Evolutionary conservation across 2,113 vertebrate genomes (phyloP), one percentile per base, ranked within the genome.

Genomic region (Merops nubicus): DNA sequence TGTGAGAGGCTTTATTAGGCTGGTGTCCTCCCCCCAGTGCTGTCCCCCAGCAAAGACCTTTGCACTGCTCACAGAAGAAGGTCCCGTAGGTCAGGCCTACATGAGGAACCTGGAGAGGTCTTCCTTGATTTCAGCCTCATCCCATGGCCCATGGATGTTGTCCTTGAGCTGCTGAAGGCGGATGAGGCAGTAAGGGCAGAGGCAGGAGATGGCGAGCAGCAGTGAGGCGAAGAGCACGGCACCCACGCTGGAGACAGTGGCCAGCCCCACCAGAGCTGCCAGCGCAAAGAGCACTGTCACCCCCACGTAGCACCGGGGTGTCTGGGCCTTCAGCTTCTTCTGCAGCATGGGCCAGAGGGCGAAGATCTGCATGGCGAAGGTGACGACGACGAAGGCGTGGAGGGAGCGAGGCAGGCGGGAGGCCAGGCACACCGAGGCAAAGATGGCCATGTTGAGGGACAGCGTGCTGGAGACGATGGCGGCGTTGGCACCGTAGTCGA

Each of bases 101-200:
- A 96, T 98, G 67, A 99, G 98, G 94, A 99, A 99, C 88, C 94
- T 98, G 75, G 98, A 98, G 47, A 99, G 98, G 87, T 99, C 99
- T 94, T 99, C 99, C 20, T 98, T 99, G 96, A 99, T 99, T 96
- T 99, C 99, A 3, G 99, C 99, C 96, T 99, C 99, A 3, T 99
- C 99, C 99, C 99, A 99, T 0, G 99, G 99, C 20, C 99, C 99
- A 0, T 99, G 99, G 86, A 99, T 99, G 95, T 99, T 99, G 98
- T 99, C 99, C 94, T 99, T 99, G 94, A 99, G 99, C 82, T 98
- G 98, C 97, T 99, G 99, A 36, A 99, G 96, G 54, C 96, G 96
- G 68, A 99, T 98, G 48, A 99, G 98, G 86, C 98, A 98, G 93
- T 99, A 98, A 23, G 99, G 99, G 91, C 99, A 99, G 74, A 99